Evolutionary conservation across 2,113 vertebrate genomes (phyloP).

Genomic region (Boulengeromyrus knoepffleri): DNA sequence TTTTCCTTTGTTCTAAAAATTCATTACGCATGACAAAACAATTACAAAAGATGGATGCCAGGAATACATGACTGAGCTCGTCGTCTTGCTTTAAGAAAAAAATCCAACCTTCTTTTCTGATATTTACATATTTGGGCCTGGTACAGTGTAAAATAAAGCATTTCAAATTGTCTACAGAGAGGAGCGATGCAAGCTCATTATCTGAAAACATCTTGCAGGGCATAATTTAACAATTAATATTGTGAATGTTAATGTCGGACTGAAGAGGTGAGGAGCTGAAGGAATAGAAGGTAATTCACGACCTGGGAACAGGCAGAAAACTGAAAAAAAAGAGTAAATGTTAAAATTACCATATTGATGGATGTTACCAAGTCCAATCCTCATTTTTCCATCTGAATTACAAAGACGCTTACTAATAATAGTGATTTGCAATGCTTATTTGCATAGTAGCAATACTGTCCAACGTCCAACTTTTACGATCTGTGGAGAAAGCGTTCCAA

Average conservation of each 20-base stretch:
- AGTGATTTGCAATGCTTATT: conserved; percentile 52
- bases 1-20: conserved; percentile 36
- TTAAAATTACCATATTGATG: conserved; percentile 87
- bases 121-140: conserved; percentile 63
- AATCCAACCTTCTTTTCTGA: conserved; percentile 32
- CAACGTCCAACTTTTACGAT: conserved; percentile 45
- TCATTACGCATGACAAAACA: conserved; percentile 40
- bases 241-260: conserved; percentile 60
- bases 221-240: conserved; percentile 70
- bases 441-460: conserved; percentile 49
- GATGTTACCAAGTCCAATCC: conserved; percentile 60
- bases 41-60: conserved; percentile 28
- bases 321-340: conserved; percentile 70
- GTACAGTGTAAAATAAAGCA: conserved; percentile 52
- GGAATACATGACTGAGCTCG: conserved; percentile 49
- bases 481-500: not conserved
- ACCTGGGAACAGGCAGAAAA: conserved; percentile 36
- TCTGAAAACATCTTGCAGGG: conserved; percentile 59
- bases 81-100: conserved; percentile 60
- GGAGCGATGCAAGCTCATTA: conserved; percentile 53
- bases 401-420: conserved; percentile 55
- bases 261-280: conserved; percentile 46
- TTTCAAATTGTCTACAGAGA: conserved; percentile 57
- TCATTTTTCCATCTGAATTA: conserved; percentile 54
- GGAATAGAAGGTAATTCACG: conserved; percentile 34